Evolutionary conservation across 2,888 invertebrate species (phyloP), one percentile per base, ranked within the genome.

Genomic region (Norana najaformis): DNA sequence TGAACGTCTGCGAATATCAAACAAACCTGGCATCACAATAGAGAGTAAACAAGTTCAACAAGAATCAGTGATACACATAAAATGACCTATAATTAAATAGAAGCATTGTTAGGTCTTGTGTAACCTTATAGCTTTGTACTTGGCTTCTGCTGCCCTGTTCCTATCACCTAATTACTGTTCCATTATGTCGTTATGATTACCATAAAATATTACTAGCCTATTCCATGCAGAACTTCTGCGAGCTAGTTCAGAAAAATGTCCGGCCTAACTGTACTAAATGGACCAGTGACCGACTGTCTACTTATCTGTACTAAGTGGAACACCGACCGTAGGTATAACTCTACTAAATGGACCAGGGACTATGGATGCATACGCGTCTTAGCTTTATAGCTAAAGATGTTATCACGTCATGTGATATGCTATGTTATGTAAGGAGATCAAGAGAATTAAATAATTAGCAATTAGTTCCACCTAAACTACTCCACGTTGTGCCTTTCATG

Each of bases 1-100:
- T 98, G 92, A 88, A 91, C 91, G 83, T 92, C 92, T 92, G 91
- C 37, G 18, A 85, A 85, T 36, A 23, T 36, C 85, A 36, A 69
- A n/a, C 30, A 69, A 69, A 69, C 30, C 8, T 69, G 30, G 8
- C n/a, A 13, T 8, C 30, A 69, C n/a, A 69, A n/a, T n/a, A n/a
- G 8, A 69, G 11, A 69, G 11, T n/a, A 16, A 6, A n/a, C 30
- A 30, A 69, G n/a, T 69, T 69, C n/a, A 69, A 69, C 20, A 5
- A 47, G 14, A 47, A 47, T 47, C 47, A 47, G 16, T 5, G 2
- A n/a, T 13, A 13, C 8, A 23, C 20, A 23, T 23, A 1, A 23
- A 47, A n/a, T n/a, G n/a, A n/a, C 30, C 11, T 69, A n/a, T 69
- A n/a, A 8, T n/a, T n/a, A 69, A 8, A 11, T n/a, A 69, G 69